These are phyloP conservation scores for Dreissena rostriformis DNA, from an alignment of 1,140 invertebrate genomes.

Conservation along the genomic window DNA sequence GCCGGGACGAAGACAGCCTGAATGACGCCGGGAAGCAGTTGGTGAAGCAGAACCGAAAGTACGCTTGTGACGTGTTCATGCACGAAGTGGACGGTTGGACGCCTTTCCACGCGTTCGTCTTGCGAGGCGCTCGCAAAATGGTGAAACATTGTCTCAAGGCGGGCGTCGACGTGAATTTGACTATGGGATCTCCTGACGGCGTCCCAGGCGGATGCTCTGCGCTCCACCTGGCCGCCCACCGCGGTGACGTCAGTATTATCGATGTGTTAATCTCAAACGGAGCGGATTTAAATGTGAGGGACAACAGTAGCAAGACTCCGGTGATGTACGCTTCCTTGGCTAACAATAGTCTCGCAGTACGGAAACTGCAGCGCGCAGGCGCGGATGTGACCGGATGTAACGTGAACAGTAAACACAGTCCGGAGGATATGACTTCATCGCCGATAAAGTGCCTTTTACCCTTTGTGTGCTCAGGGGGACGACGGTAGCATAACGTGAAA, in stretches of 20 bases:
- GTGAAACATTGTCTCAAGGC: conserved; percentile 71
- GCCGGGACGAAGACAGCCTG: conserved; percentile 68
- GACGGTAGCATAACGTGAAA: background rate
- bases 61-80: conserved; percentile 68
- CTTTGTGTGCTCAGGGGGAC: background rate
- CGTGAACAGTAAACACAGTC: background rate
- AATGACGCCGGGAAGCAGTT: conserved; percentile 68
- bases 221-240: conserved; percentile 75
- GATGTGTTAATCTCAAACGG: conserved; percentile 69
- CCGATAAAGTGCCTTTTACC: conserved; percentile 1
- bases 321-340: conserved; percentile 70
- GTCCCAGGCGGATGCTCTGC: conserved; percentile 72
- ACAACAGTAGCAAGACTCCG: conserved; percentile 63
- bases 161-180: conserved; percentile 68
- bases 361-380: conserved; percentile 71
- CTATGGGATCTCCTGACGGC: conserved; percentile 73
- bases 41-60: conserved; percentile 66
- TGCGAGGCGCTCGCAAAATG: conserved; percentile 72
- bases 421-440: background rate
- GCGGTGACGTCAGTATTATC: conserved; percentile 75
- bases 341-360: conserved; percentile 69
- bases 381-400: conserved; percentile 65
- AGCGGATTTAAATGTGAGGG: conserved; percentile 61
- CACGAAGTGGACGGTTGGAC: conserved; percentile 74
- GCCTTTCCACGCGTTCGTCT: conserved; percentile 75